These are phyloP conservation scores for Xenopus tropicalis DNA, from an alignment of 2,113 vertebrate genomes.

Conservation along the genomic window UCB_Xtro_10.0 CM004444.2:88254001-88254500, in stretches of 20 bases:
- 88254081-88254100: no score
- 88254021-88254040: no score
- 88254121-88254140: no score
- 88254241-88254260: neutral
- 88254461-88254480: constrained; percentile 37
- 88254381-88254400: constrained; percentile 44
- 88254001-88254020: no score
- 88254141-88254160: no score
- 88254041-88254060: no score
- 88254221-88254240: neutral
- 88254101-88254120: no score
- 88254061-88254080: no score
- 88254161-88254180: no score
- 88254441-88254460: constrained; percentile 6
- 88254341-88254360: constrained; percentile 14
- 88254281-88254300: neutral
- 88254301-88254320: neutral
- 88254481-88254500: constrained; percentile 38
- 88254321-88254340: constrained; percentile 10
- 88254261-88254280: neutral
- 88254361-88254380: constrained; percentile 31
- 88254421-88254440: constrained; percentile 12
- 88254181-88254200: no score
- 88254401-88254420: constrained; percentile 36
- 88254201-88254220: no score